phyloP scores from a whole-genome alignment of 2,797 vertebrate genomes.

The Crossoptilon crossoptilon region DNA sequence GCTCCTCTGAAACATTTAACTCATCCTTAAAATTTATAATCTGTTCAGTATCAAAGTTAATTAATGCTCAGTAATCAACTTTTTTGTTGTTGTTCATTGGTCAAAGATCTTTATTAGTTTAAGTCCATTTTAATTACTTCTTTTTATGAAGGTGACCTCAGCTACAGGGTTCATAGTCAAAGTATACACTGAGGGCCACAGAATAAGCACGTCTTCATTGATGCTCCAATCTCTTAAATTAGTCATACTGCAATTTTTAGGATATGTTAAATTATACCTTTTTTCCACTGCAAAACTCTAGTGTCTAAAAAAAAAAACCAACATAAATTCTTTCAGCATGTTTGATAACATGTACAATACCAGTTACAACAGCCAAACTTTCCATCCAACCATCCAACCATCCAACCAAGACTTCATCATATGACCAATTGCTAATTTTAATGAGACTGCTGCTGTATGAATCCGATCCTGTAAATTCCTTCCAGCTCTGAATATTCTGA shows the following conservation, averaged over 20 bases:
- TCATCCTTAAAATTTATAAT: background rate
- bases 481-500: background rate
- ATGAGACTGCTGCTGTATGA: too few relatives aligned
- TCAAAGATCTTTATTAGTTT: background rate
- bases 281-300: background rate
- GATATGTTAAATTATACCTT: background rate
- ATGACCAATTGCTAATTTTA: background rate
- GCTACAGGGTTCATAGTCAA: background rate
- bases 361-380: background rate
- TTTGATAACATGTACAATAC: background rate
- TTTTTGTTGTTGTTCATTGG: background rate
- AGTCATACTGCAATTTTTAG: background rate
- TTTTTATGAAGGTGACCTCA: background rate
- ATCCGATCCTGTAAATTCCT: background rate
- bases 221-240: background rate
- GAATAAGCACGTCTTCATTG: background rate
- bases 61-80: background rate
- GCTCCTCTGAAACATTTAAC: background rate
- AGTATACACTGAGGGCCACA: background rate
- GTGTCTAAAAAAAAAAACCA: background rate
- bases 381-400: background rate
- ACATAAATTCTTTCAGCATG: background rate
- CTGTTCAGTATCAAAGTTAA: background rate
- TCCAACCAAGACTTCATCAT: background rate
- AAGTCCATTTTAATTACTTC: background rate